A percentile compares a stretch with the other conserved stretches of the same genome.
phyloP scores from a whole-genome alignment of 2,888 invertebrate species.

The Trachelus iudaicus region DNA sequence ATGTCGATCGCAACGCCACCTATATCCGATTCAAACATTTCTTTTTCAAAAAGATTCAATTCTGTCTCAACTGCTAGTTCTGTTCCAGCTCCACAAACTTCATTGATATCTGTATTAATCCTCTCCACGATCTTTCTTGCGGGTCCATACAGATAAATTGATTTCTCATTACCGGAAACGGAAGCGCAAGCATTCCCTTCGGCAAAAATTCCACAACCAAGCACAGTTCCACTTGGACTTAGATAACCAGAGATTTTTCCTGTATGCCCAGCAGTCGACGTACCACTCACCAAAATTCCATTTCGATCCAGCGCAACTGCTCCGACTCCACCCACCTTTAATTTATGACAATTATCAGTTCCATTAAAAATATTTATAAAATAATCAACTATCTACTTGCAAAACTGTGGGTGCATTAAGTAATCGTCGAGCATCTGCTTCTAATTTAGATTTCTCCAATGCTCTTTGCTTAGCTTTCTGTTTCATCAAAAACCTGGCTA shows the following conservation, averaged over 20 bases:
- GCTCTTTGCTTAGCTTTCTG: neutral
- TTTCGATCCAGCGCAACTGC: constrained; percentile 42
- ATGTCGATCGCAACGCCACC: constrained; percentile 36
- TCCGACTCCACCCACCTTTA: constrained; percentile 34
- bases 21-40: constrained; percentile 25
- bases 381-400: neutral
- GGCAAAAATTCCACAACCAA: constrained; percentile 49
- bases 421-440: neutral
- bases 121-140: constrained; percentile 39
- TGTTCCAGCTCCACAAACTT: neutral
- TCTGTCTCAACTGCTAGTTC: constrained; percentile 26
- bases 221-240: constrained; percentile 38
- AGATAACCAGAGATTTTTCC: constrained; percentile 31
- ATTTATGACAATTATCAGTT: neutral
- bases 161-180: constrained; percentile 42
- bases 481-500: neutral
- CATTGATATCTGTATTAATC: constrained; percentile 13
- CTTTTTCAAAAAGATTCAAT: constrained; percentile 30
- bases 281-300: constrained; percentile 38
- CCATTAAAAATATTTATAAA: neutral
- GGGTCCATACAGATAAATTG: constrained; percentile 40
- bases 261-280: constrained; percentile 37
- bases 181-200: constrained; percentile 35
- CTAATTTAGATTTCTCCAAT: neutral
- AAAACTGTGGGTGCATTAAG: neutral